Evolutionary conservation across 2,113 vertebrate species (phyloP).

Genomic region (Macquaria ambigua): DNA sequence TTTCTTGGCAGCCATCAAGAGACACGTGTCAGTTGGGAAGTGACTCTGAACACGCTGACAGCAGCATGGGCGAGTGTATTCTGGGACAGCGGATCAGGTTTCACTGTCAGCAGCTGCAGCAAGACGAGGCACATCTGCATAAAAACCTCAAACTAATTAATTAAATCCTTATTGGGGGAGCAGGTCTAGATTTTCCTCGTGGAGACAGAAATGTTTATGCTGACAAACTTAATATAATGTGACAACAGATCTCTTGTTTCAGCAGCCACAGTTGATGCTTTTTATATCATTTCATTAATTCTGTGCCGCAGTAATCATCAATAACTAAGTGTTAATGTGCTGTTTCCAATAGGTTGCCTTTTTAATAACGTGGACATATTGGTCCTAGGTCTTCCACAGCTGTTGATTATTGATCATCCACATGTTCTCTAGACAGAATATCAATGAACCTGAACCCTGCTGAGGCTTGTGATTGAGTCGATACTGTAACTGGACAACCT

Average conservation of each 20-base stretch:
- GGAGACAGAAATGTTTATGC: neutral
- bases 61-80: neutral
- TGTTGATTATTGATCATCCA: conserved; percentile 7
- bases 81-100: neutral
- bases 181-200: neutral
- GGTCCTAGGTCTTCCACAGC: neutral
- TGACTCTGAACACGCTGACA: neutral
- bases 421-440: neutral
- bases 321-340: neutral
- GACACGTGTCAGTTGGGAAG: neutral
- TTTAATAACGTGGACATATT: conserved; percentile 1
- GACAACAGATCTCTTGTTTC: neutral
- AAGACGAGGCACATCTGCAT: neutral
- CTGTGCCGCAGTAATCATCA: neutral
- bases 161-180: neutral
- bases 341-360: neutral
- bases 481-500: neutral
- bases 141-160: neutral
- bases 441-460: neutral
- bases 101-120: neutral
- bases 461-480: neutral
- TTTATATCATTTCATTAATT: neutral
- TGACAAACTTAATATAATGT: neutral
- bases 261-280: neutral
- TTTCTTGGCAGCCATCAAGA: neutral